Base-by-base conservation (phyloP, 2,797 vertebrate genomes). In the Pangasius larnaudii region DNA sequence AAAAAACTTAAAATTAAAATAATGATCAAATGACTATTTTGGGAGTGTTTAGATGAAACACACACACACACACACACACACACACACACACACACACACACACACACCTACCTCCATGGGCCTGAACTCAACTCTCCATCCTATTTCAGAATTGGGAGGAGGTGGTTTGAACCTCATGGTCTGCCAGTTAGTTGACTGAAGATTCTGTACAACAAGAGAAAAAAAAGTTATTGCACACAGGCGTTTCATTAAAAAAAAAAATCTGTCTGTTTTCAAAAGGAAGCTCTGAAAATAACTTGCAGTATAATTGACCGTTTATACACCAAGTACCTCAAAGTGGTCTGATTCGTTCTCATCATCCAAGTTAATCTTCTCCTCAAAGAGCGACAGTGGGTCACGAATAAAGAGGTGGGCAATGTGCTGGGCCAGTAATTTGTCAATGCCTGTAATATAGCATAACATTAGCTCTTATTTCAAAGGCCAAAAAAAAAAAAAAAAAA, bases 51-150 rank as follows among this genome's bases (percentile, higher is more conserved):
- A 0, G 16, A 36, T 69, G 2, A 3, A 82, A 85, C 42, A 6
- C 42, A 42, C 42, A 42, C 42, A 42, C 36, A 39, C 56, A 61
- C 67, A 84, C 96, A 99, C n/a, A n/a, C n/a, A n/a, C n/a, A n/a
- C n/a, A n/a, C n/a, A n/a, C n/a, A n/a, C n/a, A n/a, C n/a, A n/a
- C n/a, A n/a, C n/a, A n/a, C n/a, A n/a, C n/a, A n/a, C n/a, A n/a
- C n/a, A n/a, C n/a, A n/a, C n/a, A n/a, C n/a, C n/a, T n/a, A n/a
- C 99, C 98, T 99, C 99, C 98, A 99, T 99, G 77, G 99, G 99
- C 85, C 99, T 97, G 91, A 99, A 99, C 93, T 99, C 99, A 5
- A 99, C 99, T 94, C 99, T 97, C 99, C 99, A 99, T 78, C 99
- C 99, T 67, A 99, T 99, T 87, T 99, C 98, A 1, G 99, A 99